These are phyloP conservation scores for Latheticus oryzae DNA, from an alignment of 2,888 invertebrate genomes.

Conservation along the genomic window DNA sequence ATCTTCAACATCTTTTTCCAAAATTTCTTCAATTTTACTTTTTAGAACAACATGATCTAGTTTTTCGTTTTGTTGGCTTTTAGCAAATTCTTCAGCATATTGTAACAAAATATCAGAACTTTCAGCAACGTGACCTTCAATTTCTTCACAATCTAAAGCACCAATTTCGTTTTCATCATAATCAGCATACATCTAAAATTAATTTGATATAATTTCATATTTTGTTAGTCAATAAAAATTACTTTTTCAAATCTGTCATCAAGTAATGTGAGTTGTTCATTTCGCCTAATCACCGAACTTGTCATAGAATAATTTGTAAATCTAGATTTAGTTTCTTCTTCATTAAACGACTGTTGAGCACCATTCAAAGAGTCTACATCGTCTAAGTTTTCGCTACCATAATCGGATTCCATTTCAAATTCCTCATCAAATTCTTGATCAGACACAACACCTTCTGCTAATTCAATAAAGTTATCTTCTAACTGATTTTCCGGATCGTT, in stretches of 20 bases:
- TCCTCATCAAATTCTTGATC: conserved; percentile 65
- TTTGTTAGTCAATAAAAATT: conserved; percentile 15
- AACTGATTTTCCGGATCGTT: conserved; percentile 84
- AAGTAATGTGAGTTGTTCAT: conserved; percentile 82
- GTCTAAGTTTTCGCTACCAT: conserved; percentile 63
- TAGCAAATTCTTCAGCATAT: conserved; percentile 81
- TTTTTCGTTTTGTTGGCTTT: conserved; percentile 66
- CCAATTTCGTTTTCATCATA: conserved; percentile 93
- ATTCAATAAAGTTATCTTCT: conserved; percentile 91
- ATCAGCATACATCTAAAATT: conserved; percentile 75
- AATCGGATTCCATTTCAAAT: conserved; percentile 53
- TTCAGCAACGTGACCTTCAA: conserved; percentile 81
- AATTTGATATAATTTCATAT: conserved; percentile 27
- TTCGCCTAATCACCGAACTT: conserved; percentile 88
- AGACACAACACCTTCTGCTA: conserved; percentile 76
- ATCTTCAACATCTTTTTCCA: conserved; percentile 55
- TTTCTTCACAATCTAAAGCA: conserved; percentile 89
- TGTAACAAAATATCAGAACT: conserved; percentile 77
- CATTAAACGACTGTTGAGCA: conserved; percentile 65
- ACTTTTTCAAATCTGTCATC: conserved; percentile 93
- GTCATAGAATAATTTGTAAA: conserved; percentile 96
- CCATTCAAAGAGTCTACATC: conserved; percentile 66
- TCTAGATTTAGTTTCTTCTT: conserved; percentile 85
- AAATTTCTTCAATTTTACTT: conserved; percentile 53
- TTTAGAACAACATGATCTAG: conserved; percentile 68